Base-by-base conservation (phyloP, 2,888 invertebrate genomes). In the Dendrolimus houi region DNA sequence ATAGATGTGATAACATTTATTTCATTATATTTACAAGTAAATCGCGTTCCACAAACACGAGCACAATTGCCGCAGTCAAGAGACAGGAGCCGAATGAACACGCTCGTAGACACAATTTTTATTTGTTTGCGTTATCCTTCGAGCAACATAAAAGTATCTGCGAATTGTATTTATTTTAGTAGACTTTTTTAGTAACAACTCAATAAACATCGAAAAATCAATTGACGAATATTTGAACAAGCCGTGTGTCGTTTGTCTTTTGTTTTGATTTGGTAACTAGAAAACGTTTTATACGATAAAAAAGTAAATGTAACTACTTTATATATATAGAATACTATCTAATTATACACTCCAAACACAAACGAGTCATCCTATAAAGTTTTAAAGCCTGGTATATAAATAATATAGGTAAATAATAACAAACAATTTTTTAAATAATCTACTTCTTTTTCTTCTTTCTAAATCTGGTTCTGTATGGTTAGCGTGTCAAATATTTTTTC, bases 161-260 rank as follows among this genome's bases (percentile, higher is more conserved):
- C 77, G 77, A 83, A 85, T 72, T 72, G 80, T 73, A 74, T 83
- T 85, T 85, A 80, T 82, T 78, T 77, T 70, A 62, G 70, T 67
- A 72, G 66, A 74, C 72, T 77, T 83, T 81, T 84, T 83, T 82
- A 79, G 83, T 85, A 78, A 85, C 83, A 83, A 78, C 79, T 80
- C 83, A 72, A 83, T 85, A 85, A 87, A 87, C 82, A 85, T 78
- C 79, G 74, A 79, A 79, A 29, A 79, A 80, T 83, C 81, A 77
- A 67, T 67, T 71, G 69, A 65, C 79, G 83, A 86, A 89, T 83
- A 85, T 86, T 85, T 80, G 77, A 71, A 73, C 72, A 67, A 10
- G 9, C 12, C 12, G 47, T 8, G 67, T 47, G 9, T 47, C 6
- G 47, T 47, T 8, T 47, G 47, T 12, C 47, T 47, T 47, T 47